Evolutionary conservation across 1,140 invertebrate genomes (phyloP).

Genomic region (Lepidostoma basale): DNA sequence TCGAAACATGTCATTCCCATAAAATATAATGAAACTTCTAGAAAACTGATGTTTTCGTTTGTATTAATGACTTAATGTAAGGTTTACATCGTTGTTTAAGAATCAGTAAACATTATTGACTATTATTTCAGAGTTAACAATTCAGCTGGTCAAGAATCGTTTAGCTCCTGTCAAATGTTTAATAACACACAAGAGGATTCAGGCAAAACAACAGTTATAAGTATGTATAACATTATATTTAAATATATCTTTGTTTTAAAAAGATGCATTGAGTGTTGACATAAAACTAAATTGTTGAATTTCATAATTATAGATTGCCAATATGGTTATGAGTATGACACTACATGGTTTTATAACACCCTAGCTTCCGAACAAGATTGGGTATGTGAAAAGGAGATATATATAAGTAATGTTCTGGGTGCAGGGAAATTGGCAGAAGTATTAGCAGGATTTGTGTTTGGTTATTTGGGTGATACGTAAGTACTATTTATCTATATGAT

Average conservation of each 20-base stretch:
- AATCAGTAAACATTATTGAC: too few species aligned
- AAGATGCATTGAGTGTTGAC: background rate
- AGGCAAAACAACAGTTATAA: background rate
- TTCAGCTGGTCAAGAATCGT: conserved; percentile 31
- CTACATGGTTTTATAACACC: conserved; percentile 58
- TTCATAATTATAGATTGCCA: conserved; percentile 51
- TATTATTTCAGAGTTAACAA: conserved; percentile 33
- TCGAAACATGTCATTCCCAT: too few species aligned
- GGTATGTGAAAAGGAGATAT: conserved; percentile 62
- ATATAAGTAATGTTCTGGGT: conserved; percentile 59
- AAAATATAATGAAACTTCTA: too few species aligned
- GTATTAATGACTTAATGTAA: too few species aligned
- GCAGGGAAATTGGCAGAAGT: conserved; percentile 60
- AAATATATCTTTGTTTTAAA: background rate
- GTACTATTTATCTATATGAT: conserved; percentile 42
- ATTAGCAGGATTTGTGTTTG: conserved; percentile 60
- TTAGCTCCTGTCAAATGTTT: conserved; percentile 53
- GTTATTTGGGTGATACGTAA: conserved; percentile 63
- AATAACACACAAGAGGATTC: background rate
- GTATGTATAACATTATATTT: background rate
- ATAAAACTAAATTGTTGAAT: background rate
- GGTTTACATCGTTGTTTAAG: too few species aligned
- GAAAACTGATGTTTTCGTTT: too few species aligned
- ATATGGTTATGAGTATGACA: conserved; percentile 62
- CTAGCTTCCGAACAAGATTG: conserved; percentile 59